Percentiles rank a stretch among this genome's conserved stretches.
Evolutionary conservation across 1,140 invertebrate genomes (phyloP).

Genomic region (Neotoxoptera formosana): DNA sequence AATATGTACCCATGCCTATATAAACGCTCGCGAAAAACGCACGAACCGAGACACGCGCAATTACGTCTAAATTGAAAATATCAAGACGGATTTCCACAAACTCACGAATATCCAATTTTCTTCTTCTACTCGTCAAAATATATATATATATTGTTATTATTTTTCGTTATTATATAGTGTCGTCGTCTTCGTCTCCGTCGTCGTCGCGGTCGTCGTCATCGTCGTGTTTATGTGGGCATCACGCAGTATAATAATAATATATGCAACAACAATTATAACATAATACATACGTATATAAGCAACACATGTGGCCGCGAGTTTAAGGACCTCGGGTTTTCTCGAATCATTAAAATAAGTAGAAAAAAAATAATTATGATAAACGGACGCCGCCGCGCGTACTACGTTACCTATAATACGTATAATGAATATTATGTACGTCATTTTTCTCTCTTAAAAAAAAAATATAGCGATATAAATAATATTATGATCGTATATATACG

Average conservation of each 20-base stretch:
- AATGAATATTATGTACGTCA: neutral
- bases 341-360: slow-evolving; percentile 1
- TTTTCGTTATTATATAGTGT: slow-evolving; percentile 3
- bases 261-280: slow-evolving; percentile 13
- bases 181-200: neutral
- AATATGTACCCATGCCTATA: neutral
- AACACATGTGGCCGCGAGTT: neutral
- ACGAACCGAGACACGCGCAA: neutral
- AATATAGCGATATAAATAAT: neutral
- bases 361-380: neutral
- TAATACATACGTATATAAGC: neutral
- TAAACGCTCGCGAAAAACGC: neutral
- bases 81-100: neutral
- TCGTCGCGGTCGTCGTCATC: neutral
- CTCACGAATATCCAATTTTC: neutral
- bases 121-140: neutral
- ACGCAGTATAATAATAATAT: neutral
- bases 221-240: neutral
- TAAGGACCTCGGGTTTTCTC: slow-evolving; percentile 28
- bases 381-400: neutral
- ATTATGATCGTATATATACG: neutral
- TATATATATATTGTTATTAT: neutral
- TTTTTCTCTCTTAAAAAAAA: neutral
- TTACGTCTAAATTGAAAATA: neutral
- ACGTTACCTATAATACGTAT: neutral